Base-by-base conservation (phyloP, 2,888 invertebrate species). In the Griposia aprilina region DNA sequence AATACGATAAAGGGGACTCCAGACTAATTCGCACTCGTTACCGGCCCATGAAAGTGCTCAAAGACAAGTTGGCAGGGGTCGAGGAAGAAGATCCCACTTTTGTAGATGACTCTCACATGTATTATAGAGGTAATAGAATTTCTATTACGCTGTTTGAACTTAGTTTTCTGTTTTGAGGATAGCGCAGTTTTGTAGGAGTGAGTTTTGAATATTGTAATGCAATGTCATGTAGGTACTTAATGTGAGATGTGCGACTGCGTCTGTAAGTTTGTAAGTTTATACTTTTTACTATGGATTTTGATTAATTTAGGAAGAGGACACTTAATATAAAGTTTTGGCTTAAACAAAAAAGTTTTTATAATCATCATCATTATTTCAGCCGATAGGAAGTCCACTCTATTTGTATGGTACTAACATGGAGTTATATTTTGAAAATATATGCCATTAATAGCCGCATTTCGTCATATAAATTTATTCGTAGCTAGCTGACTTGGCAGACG, bases 41-140 rank as follows among this genome's bases (percentile, higher is more conserved):
- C 87, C 93, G 96, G 85, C 96, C 96, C 72, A 96, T 96, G 96
- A 96, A 96, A 91, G 93, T 96, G 71, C 93, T 96, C 72, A 96
- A 96, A 92, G 95, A 96, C 88, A 93, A 94, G 90, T 93, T 97
- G 86, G 91, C 93, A 17, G 96, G 94, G 41, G 90, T 93, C 26
- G 94, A 95, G 83, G 94, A 95, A 73, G 96, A 96, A 73, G 95
- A 96, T 81, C 93, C 96, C 1, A 95, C 95, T 36, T 96, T 96
- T 85, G 93, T 95, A 63, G 96, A 97, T 85, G 95, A 97, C 90
- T 95, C 96, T 72, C 94, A 96, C 86, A 92, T 96, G 93, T 96
- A 94, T 91, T 97, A 94, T 83, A 95, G 92, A 93, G 96, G 96
- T 97, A 88, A 80, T 83, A 89, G 62, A 88, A 82, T 45, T 76